A percentile compares a stretch with the other conserved stretches of the same genome.
Evolutionary conservation across 1,140 invertebrate genomes (phyloP).

Genomic region (Nautilus pompilius): DNA sequence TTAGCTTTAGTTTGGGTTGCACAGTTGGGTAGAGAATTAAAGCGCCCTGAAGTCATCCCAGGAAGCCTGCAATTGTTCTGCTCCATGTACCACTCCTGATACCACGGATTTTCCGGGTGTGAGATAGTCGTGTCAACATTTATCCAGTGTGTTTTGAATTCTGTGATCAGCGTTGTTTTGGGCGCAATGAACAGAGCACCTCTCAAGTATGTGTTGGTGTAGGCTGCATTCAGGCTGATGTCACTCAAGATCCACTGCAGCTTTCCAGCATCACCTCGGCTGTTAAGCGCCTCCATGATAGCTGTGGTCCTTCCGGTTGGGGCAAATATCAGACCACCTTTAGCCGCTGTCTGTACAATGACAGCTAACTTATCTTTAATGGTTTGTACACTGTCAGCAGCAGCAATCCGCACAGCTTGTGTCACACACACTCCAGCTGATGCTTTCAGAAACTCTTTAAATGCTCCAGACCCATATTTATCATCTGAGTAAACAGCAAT

Average conservation of each 20-base stretch:
- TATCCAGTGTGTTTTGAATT: constrained; percentile 44
- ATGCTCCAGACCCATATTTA: constrained; percentile 34
- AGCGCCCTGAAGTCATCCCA: constrained; percentile 9
- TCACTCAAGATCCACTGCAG: constrained; percentile 39
- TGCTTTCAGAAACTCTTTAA: constrained; percentile 31
- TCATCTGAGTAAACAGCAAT: constrained; percentile 47
- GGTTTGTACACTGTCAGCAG: constrained; percentile 1
- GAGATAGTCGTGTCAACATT: constrained; percentile 29
- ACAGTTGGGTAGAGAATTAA: constrained; percentile 2
- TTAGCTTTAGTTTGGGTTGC: constrained; percentile 5
- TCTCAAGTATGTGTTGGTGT: constrained; percentile 21
- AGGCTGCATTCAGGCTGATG: constrained; percentile 21
- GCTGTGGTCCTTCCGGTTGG: neutral
- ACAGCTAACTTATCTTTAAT: constrained; percentile 12
- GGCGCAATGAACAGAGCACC: constrained; percentile 31
- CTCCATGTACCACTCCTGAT: constrained; percentile 52
- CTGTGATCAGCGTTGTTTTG: constrained; percentile 19
- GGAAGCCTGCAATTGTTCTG: constrained; percentile 21
- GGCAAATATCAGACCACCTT: constrained; percentile 28
- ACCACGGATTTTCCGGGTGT: constrained; percentile 51
- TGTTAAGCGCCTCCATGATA: constrained; percentile 15
- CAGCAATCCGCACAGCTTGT: constrained; percentile 10
- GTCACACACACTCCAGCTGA: constrained; percentile 32
- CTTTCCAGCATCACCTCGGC: constrained; percentile 5
- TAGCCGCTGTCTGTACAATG: constrained; percentile 16